Base-by-base conservation (phyloP, 2,797 vertebrate genomes). In the Mormyrops boulengeri region DNA sequence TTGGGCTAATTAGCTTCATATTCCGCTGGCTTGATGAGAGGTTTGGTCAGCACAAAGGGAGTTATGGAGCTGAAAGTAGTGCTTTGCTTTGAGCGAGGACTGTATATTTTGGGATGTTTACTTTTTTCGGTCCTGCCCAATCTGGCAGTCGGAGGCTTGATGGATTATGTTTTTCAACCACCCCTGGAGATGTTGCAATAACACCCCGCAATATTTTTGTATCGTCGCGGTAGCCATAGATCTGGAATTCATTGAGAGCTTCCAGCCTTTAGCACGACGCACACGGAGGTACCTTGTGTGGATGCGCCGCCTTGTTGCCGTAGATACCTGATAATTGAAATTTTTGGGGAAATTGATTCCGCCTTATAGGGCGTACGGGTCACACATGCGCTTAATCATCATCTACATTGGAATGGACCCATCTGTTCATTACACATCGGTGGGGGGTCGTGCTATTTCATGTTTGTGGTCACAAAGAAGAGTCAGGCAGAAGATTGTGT, bases 181-280 rank as follows among this genome's bases (percentile, higher is more conserved):
- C 82, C 82, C 47, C 82, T 85, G 82, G 82, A 85, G 82, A 85
- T 50, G 82, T 85, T 85, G 82, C 82, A 85, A 85, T 89, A 53
- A 89, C 53, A 85, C 49, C n/a, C 7, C 4, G 22, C 8, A 12
- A 49, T 85, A 49, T 92, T 50, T 85, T 85, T 50, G 11, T 85
- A 50, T 85, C 19, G 41, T 85, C 9, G n/a, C 9, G 3, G 47
- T 49, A 52, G 82, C 47, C n/a, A 50, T 85, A 85, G 82, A 85
- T 22, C 12, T 44, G 38, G 77, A 84, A 85, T 30, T 49, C 44
- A 50, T 85, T 52, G 82, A 50, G 19, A 26, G 47, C 47, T 50
- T 22, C n/a, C 77, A 82, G 41, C 44, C 22, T 50, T 85, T 44
- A 50, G n/a, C 38, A 11, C 3, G 47, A 50, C 22, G 82, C 11